phyloP scores from a whole-genome alignment of 2,888 invertebrate genomes.

The Diarsia mendica region DNA sequence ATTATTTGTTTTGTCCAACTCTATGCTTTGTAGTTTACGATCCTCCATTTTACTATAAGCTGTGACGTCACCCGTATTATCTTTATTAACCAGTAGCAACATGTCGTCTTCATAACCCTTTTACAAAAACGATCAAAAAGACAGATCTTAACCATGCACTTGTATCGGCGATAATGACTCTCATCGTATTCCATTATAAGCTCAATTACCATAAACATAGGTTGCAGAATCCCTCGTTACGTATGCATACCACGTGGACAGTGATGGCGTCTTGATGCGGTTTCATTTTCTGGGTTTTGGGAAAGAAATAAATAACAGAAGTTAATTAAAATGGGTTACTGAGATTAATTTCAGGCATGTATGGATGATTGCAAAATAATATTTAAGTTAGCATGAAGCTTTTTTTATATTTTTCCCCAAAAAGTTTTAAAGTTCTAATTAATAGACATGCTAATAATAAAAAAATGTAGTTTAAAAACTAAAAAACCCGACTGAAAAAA shows the following conservation, averaged over 20 bases:
- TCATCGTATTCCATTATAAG: conserved; percentile 59
- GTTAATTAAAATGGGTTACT: background rate
- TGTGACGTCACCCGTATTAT: background rate
- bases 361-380: background rate
- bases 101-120: background rate
- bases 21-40: background rate
- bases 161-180: conserved; percentile 56
- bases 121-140: conserved; percentile 3
- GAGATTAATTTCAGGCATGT: background rate
- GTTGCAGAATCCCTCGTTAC: conserved; percentile 66
- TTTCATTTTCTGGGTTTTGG: conserved; percentile 25
- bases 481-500: too few relatives aligned
- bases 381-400: background rate
- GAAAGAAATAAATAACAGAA: conserved; percentile 2
- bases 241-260: conserved; percentile 56
- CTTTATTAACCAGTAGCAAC: conserved; percentile 2
- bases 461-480: too few relatives aligned
- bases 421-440: background rate
- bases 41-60: background rate
- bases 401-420: background rate
- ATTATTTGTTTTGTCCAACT: background rate
- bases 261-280: conserved; percentile 29
- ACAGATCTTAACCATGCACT: conserved; percentile 49
- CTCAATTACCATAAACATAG: conserved; percentile 69
- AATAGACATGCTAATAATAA: too few relatives aligned